Base-by-base conservation (phyloP, 2,113 vertebrate genomes). In the Ammospiza nelsoni region DNA sequence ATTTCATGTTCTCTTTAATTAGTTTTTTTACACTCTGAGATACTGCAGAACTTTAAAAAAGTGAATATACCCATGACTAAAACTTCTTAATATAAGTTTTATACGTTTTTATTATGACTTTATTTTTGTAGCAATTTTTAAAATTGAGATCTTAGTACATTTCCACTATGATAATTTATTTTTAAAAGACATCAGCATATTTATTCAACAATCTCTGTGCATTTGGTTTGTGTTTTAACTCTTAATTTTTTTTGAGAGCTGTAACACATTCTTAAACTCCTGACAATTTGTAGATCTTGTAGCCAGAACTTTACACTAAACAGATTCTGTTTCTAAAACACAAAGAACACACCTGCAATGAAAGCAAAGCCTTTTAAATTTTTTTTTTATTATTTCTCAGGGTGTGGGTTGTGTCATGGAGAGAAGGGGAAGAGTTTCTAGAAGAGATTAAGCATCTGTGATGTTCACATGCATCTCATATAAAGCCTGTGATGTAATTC, bases 371-470 rank as follows among this genome's bases (percentile, higher is more conserved):
- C 76, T 79, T 78, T 82, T 74, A 94, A 80, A 39, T 39, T 1
- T 28, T 14, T 2, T 44, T 33, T 31, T 37, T 22, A 49, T 73
- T 89, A 28, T 84, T 91, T 96, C 75, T 92, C 59, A 83, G 69
- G 23, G 85, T 84, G 46, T 95, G 87, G 80, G 66, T 94, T 97
- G 52, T 92, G 69, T 96, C 94, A 89, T 46, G 81, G 92, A 90
- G 73, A 44, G 91, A 95, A 91, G 39, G 7, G 21, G 83, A 96
- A 94, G 93, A 92, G 43, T 87, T 96, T 96, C 92, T 94, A 97
- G 86, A 77, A 57, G n/a, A 96, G 85, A 97, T 97, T 90, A 95
- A 95, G 92, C 78, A 39, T 97, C 74, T 95, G 91, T 96, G 94
- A 92, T 94, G 78, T 94, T 94, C 94, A 95, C 92, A 49, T 92